Conservation (phyloP, 2,888 invertebrate species). For the Diloba caeruleocephala region DNA sequence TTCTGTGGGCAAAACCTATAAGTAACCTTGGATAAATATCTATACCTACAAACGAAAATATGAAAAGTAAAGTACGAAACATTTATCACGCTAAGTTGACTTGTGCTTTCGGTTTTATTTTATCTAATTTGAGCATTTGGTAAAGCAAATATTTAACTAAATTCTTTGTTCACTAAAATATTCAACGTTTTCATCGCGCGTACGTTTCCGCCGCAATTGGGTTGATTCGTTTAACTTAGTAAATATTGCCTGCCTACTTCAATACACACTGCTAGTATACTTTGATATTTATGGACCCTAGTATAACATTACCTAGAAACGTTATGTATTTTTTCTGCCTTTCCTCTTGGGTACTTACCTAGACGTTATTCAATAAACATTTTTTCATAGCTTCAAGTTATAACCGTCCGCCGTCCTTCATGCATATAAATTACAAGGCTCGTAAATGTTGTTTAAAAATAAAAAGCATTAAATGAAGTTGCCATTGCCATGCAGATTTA, state of each 20-base stretch:
- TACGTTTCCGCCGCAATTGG: conserved; percentile 51
- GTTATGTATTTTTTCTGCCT: conserved; percentile 27
- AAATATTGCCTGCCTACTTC: conserved; percentile 47
- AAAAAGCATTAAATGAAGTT: conserved; percentile 52
- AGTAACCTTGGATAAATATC: conserved; percentile 15
- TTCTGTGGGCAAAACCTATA: conserved; percentile 50
- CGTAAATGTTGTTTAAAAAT: conserved; percentile 39
- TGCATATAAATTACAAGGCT: conserved; percentile 30
- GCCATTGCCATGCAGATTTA: conserved; percentile 64
- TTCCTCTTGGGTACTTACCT: conserved; percentile 28
- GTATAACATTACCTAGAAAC: conserved; percentile 26
- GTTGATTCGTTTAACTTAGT: conserved; percentile 53
- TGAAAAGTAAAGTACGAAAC: conserved; percentile 33
- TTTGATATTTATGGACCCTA: conserved; percentile 33
- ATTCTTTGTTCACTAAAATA: conserved; percentile 54
- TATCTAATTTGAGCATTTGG: conserved; percentile 48
- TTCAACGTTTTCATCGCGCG: conserved; percentile 52
- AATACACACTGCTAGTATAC: conserved; percentile 32
- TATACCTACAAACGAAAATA: conserved; percentile 22
- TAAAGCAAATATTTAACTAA: conserved; percentile 49
- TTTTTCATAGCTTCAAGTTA: conserved; percentile 28
- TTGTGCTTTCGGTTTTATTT: conserved; percentile 42
- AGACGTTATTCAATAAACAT: conserved; percentile 29
- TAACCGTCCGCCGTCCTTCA: conserved; percentile 14
- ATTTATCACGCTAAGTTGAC: conserved; percentile 45